phyloP scores from a whole-genome alignment of 2,888 invertebrate genomes.

The Cataglyphis livida region DNA sequence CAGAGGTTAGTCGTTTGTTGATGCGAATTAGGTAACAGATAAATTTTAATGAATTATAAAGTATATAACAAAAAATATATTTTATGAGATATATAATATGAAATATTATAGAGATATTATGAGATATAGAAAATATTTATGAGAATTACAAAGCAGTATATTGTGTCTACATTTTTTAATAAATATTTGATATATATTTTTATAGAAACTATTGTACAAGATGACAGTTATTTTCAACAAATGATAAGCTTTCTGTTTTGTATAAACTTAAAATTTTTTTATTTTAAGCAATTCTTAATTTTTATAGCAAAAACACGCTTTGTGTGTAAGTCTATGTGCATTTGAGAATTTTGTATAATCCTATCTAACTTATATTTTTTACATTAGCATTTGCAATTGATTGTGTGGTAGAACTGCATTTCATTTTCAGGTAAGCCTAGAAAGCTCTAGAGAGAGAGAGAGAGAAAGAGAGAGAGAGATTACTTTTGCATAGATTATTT shows the following conservation, averaged over 20 bases:
- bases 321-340: constrained; percentile 32
- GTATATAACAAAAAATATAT: neutral
- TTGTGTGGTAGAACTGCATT: constrained; percentile 45
- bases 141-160: neutral
- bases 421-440: constrained; percentile 60
- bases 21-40: constrained; percentile 37
- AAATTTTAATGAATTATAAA: constrained; percentile 11
- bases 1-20: constrained; percentile 85
- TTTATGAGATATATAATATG: neutral
- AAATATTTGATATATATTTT: neutral
- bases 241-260: neutral
- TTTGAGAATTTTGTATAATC: constrained; percentile 41
- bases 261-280: constrained; percentile 7
- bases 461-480: neutral
- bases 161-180: neutral
- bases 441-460: constrained; percentile 11
- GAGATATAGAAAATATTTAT: no score
- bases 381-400: constrained; percentile 53
- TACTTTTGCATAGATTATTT: constrained; percentile 9
- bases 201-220: neutral
- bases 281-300: constrained; percentile 21
- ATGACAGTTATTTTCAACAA: neutral
- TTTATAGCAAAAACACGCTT: constrained; percentile 1
- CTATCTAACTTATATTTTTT: constrained; percentile 46
- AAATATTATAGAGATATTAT: no score